phyloP scores from a whole-genome alignment of 2,797 vertebrate species.

The Selene dorsalis region DNA sequence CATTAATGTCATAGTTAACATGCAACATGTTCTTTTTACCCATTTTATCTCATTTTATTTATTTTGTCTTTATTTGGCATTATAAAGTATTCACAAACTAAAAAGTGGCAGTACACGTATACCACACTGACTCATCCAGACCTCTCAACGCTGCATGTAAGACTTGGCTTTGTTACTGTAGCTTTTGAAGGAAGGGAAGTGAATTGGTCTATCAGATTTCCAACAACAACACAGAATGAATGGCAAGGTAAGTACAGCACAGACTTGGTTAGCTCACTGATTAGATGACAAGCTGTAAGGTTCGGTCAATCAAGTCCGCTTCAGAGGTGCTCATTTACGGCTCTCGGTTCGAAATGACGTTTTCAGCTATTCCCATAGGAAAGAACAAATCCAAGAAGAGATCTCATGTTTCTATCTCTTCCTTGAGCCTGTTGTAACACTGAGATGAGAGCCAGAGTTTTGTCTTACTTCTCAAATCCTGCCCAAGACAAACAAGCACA shows the following conservation, averaged over 20 bases:
- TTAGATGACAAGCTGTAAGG: slow-evolving; percentile 78
- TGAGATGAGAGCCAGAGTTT: slow-evolving; percentile 40
- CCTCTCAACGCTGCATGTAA: slow-evolving; percentile 26
- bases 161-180: slow-evolving; percentile 54
- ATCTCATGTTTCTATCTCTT: slow-evolving; percentile 71
- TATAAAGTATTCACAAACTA: slow-evolving; percentile 27
- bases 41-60: slow-evolving; percentile 10
- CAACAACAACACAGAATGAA: slow-evolving; percentile 76
- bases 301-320: slow-evolving; percentile 74
- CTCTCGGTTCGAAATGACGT: slow-evolving; percentile 68
- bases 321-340: slow-evolving; percentile 77
- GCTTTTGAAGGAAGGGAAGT: slow-evolving; percentile 52
- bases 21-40: not conserved
- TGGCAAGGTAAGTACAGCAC: slow-evolving; percentile 73
- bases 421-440: slow-evolving; percentile 37
- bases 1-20: slow-evolving; percentile 11
- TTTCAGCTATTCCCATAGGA: slow-evolving; percentile 74
- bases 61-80: not conserved
- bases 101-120: slow-evolving; percentile 1
- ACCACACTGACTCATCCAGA: slow-evolving; percentile 27
- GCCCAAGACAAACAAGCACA: slow-evolving; percentile 31
- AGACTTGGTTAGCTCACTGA: slow-evolving; percentile 72
- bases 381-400: slow-evolving; percentile 62
- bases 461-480: slow-evolving; percentile 21
- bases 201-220: slow-evolving; percentile 72